Evolutionary conservation across 2,113 vertebrate genomes (phyloP).

Genomic region (Rissa tridactyla): DNA sequence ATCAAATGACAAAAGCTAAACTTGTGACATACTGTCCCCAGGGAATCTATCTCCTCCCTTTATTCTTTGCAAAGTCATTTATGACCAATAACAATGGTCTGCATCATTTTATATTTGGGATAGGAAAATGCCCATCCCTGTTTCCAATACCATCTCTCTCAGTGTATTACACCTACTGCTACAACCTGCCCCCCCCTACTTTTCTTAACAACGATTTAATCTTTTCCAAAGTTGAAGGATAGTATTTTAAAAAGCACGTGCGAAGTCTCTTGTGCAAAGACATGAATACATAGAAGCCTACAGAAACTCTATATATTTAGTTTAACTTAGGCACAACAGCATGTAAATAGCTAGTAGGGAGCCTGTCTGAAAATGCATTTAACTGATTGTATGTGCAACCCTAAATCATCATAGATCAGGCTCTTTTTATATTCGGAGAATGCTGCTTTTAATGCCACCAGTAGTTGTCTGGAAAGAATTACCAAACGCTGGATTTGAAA

Average conservation of each 20-base stretch:
- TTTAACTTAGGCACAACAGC: not conserved
- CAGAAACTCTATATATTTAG: not conserved
- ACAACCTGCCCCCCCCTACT: rapidly evolving
- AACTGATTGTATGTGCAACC: not conserved
- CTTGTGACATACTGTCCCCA: not conserved
- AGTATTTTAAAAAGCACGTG: not conserved
- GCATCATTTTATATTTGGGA: not conserved
- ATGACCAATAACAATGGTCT: not conserved
- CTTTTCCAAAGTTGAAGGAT: not conserved
- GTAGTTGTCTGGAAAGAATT: not conserved
- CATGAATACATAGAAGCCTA: not conserved
- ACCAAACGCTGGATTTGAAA: not conserved
- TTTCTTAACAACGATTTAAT: not conserved
- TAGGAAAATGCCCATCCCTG: not conserved
- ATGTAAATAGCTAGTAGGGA: not conserved
- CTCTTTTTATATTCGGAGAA: not conserved
- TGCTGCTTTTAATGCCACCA: not conserved
- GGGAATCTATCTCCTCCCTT: not conserved
- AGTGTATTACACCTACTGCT: not conserved
- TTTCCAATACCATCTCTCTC: not conserved
- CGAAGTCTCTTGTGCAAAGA: not conserved
- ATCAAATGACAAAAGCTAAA: not conserved
- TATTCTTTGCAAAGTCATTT: not conserved
- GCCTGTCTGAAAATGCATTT: not conserved
- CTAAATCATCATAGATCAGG: not conserved